Percentiles rank a stretch among this genome's conserved stretches.
phyloP scores from a whole-genome alignment of 2,113 vertebrate species.

The Leuciscus idus region DNA sequence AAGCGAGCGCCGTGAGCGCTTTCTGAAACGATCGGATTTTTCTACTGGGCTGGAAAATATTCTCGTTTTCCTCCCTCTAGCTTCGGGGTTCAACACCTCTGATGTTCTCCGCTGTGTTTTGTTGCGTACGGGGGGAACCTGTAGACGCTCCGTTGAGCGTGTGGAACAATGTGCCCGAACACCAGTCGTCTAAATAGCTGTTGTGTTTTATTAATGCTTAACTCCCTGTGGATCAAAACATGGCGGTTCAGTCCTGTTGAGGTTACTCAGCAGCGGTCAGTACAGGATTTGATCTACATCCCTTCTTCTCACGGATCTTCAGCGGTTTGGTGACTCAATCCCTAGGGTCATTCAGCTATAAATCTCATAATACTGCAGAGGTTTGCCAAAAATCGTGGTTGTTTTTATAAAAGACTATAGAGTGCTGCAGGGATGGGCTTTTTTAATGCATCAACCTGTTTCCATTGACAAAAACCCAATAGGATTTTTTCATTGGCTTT shows the following conservation, averaged over 20 bases:
- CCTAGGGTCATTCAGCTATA: neutral
- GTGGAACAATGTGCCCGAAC: neutral
- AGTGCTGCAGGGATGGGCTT: no score
- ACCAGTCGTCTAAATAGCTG: conserved; percentile 2
- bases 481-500: no score
- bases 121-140: neutral
- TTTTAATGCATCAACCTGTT: no score
- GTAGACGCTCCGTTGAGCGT: neutral
- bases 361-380: conserved; percentile 5
- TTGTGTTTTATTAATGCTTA: conserved; percentile 42
- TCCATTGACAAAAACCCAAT: no score
- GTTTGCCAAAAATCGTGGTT: neutral
- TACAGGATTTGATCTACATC: conserved; percentile 32
- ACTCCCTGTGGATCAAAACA: conserved; percentile 47
- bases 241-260: conserved; percentile 22
- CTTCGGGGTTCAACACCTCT: conserved; percentile 5
- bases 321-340: neutral
- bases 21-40: neutral
- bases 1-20: neutral
- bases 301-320: neutral
- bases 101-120: conserved; percentile 4
- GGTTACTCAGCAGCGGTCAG: conserved; percentile 20
- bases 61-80: neutral
- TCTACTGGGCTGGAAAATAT: conserved; percentile 13
- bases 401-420: no score